Evolutionary conservation across 2,888 invertebrate genomes (phyloP), one percentile per base, ranked within the genome.

Genomic region (Eupithecia vulgata): DNA sequence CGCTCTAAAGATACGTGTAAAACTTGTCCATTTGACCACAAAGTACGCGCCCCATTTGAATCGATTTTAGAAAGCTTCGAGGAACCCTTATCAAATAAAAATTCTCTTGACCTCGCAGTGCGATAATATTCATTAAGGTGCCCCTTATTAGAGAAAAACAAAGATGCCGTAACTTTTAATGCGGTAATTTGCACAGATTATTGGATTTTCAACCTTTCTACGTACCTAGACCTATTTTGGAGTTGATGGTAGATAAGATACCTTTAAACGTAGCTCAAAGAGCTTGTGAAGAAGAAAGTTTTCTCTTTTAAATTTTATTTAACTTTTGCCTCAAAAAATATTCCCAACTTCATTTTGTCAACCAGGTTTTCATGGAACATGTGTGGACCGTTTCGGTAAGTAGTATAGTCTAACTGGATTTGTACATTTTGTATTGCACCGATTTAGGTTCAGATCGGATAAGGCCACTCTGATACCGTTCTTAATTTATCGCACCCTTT

Each of bases 121-220:
- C 61, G 68, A 68, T 74, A 68, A 71, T 68, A 71, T 68, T 74
- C 25, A 74, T 74, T 71, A 74, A 52, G 66, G 65, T 62, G 59
- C 64, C 34, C 34, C 62, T 73, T 73, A 70, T 69, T 74, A 48
- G 48, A n/a, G 52, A 71, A n/a, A 52, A 71, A 74, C 74, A 74
- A 71, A 71, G 70, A 70, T 17, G 61, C 70, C 68, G 61, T 71
- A 48, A 74, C 74, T 74, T 74, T 68, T 71, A 67, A 74, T 71
- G 62, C 52, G 34, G 67, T 35, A 67, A 74, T 71, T 71, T 71
- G 67, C 68, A 68, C 62, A 68, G 68, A 74, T 74, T 68, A 74
- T 71, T 68, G 68, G 34, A 21, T 37, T 71, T 68, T 68, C 45
- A 57, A 57, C 64, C 57, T n/a, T 64, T 59, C 40, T 68, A 40